Base-by-base conservation (phyloP, 1,140 invertebrate genomes). In the Eueides isabella region DNA sequence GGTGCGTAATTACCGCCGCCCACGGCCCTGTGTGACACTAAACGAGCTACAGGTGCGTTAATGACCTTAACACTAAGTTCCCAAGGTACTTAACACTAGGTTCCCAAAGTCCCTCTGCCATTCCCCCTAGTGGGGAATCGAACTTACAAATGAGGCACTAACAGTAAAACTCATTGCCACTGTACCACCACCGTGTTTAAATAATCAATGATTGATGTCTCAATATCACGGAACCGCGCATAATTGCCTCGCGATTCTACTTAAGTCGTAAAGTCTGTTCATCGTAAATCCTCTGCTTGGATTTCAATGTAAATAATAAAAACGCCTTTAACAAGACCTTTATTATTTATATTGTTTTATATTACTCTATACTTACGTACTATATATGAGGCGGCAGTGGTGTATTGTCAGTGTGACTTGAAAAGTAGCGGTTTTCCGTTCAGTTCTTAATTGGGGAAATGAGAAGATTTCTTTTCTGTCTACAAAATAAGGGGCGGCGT, bases 161-260 rank as follows among this genome's bases (percentile, higher is more conserved):
- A n/a, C n/a, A n/a, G n/a, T n/a, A n/a, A 38, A 38, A 55, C 48
- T 19, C 48, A 23, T 12, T 38, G 23, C 11, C 23, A 55, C 48
- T 55, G 48, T 23, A 55, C 48, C 19, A 11, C n/a, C n/a, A n/a
- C n/a, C n/a, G n/a, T n/a, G n/a, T n/a, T 55, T 4, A 11, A 55
- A 11, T 26, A 55, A 55, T 55, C 12, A 55, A 26, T 55, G 48
- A 55, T 55, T 55, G 48, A 55, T 55, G 23, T 55, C 48, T 55
- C 48, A 55, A 55, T 55, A 55, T 55, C 48, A 55, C 48, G 48
- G 48, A 55, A 55, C 48, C 48, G 23, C 48, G 48, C 48, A 55
- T 55, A 55, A 55, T 55, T 55, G 48, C 48, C 48, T 55, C 19
- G 48, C 48, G 48, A 55, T 55, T 55, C 23, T 55, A 55, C 48